Percentiles rank a stretch among this genome's conserved stretches.
Conservation (phyloP, 2,113 vertebrate species). For the Eurypyga helias region DNA sequence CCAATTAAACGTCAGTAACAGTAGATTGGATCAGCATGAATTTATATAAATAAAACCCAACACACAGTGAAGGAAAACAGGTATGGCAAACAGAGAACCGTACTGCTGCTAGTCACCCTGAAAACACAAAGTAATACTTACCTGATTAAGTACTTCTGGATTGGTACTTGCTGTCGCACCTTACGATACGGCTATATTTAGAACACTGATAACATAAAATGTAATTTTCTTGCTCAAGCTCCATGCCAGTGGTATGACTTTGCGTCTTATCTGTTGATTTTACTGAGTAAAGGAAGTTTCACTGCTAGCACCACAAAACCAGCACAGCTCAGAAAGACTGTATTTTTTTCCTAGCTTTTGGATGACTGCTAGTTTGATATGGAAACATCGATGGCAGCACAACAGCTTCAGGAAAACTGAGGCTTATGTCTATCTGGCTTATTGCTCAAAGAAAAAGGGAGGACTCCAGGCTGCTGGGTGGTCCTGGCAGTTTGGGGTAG, state of each 20-base stretch:
- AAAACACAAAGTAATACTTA: not conserved
- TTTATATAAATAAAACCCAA: not conserved
- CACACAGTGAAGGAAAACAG: not conserved
- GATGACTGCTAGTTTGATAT: not conserved
- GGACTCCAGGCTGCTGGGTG: not conserved
- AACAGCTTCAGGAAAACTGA: not conserved
- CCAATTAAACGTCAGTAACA: not conserved
- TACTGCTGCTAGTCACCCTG: not conserved
- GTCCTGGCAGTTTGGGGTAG: not conserved
- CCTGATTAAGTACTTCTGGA: not conserved
- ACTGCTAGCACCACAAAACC: not conserved
- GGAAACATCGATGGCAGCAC: not conserved
- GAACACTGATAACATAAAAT: not conserved
- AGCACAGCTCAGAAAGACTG: rapidly evolving
- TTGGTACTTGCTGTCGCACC: not conserved
- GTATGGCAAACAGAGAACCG: not conserved
- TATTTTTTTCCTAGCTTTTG: not conserved
- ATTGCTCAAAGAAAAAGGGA: not conserved
- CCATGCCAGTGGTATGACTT: not conserved
- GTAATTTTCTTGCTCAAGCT: not conserved
- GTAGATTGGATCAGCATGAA: not conserved
- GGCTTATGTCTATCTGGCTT: not conserved
- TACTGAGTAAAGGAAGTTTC: not conserved
- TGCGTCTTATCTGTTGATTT: not conserved
- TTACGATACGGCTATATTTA: not conserved